These are phyloP conservation scores for Spea bombifrons DNA, from an alignment of 2,113 vertebrate species.

Conservation along the genomic window DNA sequence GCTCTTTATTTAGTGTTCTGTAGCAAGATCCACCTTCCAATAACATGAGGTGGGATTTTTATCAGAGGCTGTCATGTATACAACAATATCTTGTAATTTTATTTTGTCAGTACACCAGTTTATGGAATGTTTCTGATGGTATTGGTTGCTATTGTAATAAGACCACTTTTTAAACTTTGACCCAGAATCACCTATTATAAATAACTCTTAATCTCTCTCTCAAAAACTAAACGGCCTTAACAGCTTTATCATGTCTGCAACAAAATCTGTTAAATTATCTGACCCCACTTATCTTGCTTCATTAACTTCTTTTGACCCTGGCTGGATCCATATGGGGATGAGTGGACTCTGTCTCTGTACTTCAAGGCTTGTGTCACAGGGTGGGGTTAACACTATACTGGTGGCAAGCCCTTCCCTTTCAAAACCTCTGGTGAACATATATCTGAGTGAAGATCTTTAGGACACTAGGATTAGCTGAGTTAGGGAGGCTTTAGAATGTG, in stretches of 20 bases:
- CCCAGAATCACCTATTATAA: too few relatives aligned
- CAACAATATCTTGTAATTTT: too few relatives aligned
- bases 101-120: too few relatives aligned
- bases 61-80: too few relatives aligned
- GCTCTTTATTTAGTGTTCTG: too few relatives aligned
- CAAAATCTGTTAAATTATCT: neutral
- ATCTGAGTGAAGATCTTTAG: neutral
- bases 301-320: slow-evolving; percentile 2
- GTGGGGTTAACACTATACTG: neutral
- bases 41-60: too few relatives aligned
- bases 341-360: neutral
- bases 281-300: slow-evolving; percentile 1
- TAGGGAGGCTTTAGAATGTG: neutral
- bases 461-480: neutral
- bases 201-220: too few relatives aligned
- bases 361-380: neutral
- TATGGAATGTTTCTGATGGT: too few relatives aligned
- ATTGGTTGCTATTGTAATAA: too few relatives aligned
- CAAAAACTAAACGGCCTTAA: neutral
- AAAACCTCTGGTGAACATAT: neutral
- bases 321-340: neutral
- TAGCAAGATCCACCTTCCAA: too few relatives aligned
- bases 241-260: neutral
- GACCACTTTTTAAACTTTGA: too few relatives aligned
- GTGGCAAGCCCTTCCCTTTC: neutral